A percentile compares a stretch with the other conserved stretches of the same genome.
Evolutionary conservation across 1,140 invertebrate genomes (phyloP).

Genomic region (Achatina immaculata): DNA sequence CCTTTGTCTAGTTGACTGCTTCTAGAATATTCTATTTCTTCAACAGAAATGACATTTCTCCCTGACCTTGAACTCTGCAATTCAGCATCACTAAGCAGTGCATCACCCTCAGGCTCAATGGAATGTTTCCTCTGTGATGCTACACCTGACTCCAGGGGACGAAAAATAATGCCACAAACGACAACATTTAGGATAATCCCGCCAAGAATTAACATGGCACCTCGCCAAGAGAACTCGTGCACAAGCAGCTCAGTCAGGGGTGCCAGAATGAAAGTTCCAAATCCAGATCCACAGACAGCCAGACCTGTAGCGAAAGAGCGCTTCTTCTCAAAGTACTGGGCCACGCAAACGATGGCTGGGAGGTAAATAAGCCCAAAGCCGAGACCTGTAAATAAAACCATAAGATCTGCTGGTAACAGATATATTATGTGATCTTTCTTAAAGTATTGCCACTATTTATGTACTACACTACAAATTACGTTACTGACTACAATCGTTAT

Average conservation of each 20-base stretch:
- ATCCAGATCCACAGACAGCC: conserved; percentile 73
- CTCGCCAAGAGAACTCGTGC: conserved; percentile 60
- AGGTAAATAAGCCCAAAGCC: conserved; percentile 92
- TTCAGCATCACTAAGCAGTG: neutral
- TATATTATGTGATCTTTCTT: no score
- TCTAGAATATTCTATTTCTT: neutral
- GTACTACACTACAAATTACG: no score
- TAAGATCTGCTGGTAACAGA: neutral
- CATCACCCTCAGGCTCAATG: neutral
- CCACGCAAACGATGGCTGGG: conserved; percentile 90
- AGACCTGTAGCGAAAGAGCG: conserved; percentile 90
- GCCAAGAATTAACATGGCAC: conserved; percentile 83
- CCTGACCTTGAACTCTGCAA: neutral
- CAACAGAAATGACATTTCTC: neutral
- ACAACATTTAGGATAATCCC: conserved; percentile 83
- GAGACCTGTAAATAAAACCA: conserved; percentile 76
- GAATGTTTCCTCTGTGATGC: neutral
- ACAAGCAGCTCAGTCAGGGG: conserved; percentile 61
- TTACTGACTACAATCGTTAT: no score
- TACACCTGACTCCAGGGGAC: conserved; percentile 75
- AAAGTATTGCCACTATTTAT: no score
- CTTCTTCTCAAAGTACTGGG: conserved; percentile 93
- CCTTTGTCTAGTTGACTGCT: neutral
- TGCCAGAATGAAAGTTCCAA: conserved; percentile 67
- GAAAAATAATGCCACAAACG: conserved; percentile 83